Conservation (phyloP, 2,113 vertebrate species). For the Dasyurus viverrinus region DNA sequence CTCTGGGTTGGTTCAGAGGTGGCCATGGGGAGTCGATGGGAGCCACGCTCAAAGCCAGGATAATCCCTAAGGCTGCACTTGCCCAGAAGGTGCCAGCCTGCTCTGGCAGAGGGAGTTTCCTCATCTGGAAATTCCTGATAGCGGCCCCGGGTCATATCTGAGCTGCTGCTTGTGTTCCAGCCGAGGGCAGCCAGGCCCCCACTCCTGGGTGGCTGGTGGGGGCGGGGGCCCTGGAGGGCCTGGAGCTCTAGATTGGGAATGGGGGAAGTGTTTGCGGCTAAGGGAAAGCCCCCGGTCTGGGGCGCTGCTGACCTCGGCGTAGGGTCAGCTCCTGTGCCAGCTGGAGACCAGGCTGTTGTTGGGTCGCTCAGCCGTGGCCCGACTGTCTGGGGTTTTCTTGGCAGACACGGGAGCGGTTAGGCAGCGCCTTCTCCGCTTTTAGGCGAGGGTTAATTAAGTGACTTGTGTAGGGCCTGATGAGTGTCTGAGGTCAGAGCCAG, state of each 20-base stretch:
- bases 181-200: too few species aligned
- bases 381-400: not conserved
- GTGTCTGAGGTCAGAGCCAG: not conserved
- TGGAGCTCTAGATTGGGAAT: not conserved
- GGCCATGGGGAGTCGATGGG: not conserved
- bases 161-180: not conserved
- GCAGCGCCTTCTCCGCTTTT: not conserved
- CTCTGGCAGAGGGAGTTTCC: not conserved
- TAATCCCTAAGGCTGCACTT: not conserved
- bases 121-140: not conserved
- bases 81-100: not conserved
- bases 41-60: too few species aligned
- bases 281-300: too few species aligned
- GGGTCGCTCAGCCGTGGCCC: not conserved
- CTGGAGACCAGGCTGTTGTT: not conserved
- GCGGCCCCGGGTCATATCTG: not conserved
- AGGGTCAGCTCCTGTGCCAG: not conserved
- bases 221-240: not conserved
- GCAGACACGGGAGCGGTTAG: not conserved
- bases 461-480: not conserved
- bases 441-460: not conserved
- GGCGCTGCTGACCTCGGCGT: too few species aligned
- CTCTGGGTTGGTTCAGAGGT: not conserved
- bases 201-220: too few species aligned
- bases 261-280: not conserved